These are phyloP conservation scores for Brachyptera risi DNA, from an alignment of 2,888 invertebrate species.

Conservation along the genomic window DNA sequence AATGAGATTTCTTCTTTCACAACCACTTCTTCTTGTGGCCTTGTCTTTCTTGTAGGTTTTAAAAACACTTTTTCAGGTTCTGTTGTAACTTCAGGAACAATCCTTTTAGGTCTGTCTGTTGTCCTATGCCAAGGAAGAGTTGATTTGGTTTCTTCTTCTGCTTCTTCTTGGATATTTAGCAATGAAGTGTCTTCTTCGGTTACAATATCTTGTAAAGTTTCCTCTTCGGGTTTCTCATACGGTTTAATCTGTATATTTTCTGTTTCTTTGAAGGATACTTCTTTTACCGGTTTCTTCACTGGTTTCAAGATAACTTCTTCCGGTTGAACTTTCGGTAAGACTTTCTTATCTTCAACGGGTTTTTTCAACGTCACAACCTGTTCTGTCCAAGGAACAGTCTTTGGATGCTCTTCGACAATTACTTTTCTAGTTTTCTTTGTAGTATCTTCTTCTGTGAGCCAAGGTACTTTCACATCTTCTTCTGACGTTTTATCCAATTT, in stretches of 20 bases:
- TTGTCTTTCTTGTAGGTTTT: slow-evolving; percentile 26
- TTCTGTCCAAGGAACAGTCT: slow-evolving; percentile 30
- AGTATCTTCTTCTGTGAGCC: slow-evolving; percentile 10
- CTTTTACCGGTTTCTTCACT: slow-evolving; percentile 22
- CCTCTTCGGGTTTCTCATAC: slow-evolving; percentile 18
- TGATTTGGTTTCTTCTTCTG: slow-evolving; percentile 1
- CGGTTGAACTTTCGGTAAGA: slow-evolving; percentile 43
- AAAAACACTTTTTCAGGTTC: slow-evolving; percentile 23
- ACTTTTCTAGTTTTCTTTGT: background rate
- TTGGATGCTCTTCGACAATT: slow-evolving; percentile 41
- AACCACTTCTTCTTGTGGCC: slow-evolving; percentile 22
- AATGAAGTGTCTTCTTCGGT: slow-evolving; percentile 6
- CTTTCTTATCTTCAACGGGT: slow-evolving; percentile 43
- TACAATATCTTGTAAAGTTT: background rate
- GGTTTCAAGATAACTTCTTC: slow-evolving; percentile 53
- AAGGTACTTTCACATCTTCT: too few species aligned
- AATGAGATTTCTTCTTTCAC: slow-evolving; percentile 10
- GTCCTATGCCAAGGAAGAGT: slow-evolving; percentile 28
- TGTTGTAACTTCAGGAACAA: slow-evolving; percentile 6
- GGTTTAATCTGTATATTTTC: background rate
- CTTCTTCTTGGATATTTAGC: background rate
- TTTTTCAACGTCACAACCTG: slow-evolving; percentile 41
- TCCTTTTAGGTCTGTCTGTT: slow-evolving; percentile 33
- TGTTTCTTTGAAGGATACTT: slow-evolving; percentile 5
- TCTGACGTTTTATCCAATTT: background rate